Percentiles rank a stretch among this genome's conserved stretches.
These are phyloP conservation scores for Caenorhabditis drosophilae DNA, from an alignment of 2,888 invertebrate genomes.

Conservation along the genomic window DNA sequence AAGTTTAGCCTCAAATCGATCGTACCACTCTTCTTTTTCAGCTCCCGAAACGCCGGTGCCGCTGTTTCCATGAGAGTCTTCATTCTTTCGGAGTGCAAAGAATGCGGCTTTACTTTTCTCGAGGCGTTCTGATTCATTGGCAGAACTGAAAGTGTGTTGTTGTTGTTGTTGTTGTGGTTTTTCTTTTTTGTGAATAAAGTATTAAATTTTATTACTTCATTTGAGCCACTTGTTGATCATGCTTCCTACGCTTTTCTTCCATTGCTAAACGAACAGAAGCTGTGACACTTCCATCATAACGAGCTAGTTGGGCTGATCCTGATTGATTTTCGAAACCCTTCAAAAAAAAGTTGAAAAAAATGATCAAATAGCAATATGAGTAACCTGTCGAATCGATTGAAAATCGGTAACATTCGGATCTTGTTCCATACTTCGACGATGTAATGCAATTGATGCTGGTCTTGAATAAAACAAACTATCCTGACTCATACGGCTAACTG, in stretches of 20 bases:
- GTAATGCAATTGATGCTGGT: conserved; percentile 31
- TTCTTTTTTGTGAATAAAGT: background rate
- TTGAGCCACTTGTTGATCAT: conserved; percentile 56
- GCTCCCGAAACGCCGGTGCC: conserved; percentile 5
- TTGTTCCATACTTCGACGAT: conserved; percentile 34
- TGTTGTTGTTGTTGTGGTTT: too few relatives aligned
- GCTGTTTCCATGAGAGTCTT: conserved; percentile 21
- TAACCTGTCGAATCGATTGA: conserved; percentile 22
- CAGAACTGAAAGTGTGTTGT: conserved; percentile 45
- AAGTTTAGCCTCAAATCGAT: conserved; percentile 27
- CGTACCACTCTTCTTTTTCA: conserved; percentile 32
- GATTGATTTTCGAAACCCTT: conserved; percentile 32
- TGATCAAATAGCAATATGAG: too few relatives aligned
- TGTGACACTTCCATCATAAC: conserved; percentile 36
- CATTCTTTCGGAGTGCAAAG: conserved; percentile 55
- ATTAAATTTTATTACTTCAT: conserved; percentile 43
- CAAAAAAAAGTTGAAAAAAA: too few relatives aligned
- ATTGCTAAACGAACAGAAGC: conserved; percentile 63
- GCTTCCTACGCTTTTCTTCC: conserved; percentile 64
- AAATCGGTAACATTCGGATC: conserved; percentile 45
- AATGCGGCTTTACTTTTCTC: conserved; percentile 67
- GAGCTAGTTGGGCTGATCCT: conserved; percentile 24
- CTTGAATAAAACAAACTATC: conserved; percentile 48
- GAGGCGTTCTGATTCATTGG: conserved; percentile 57
- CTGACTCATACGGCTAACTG: conserved; percentile 53